phyloP scores from a whole-genome alignment of 2,797 vertebrate species.

The Lutjanus argentimaculatus region DNA sequence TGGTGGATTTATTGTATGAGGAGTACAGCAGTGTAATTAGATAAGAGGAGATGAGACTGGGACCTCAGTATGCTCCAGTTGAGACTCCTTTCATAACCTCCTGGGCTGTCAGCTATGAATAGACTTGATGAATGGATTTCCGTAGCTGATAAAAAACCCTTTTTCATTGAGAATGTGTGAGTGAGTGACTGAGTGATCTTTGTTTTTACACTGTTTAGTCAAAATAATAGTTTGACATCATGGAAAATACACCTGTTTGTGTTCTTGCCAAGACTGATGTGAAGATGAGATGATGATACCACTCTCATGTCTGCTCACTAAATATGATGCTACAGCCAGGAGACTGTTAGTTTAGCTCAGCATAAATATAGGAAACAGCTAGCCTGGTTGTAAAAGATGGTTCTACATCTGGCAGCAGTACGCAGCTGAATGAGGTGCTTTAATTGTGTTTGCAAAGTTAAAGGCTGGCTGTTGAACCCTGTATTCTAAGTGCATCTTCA shows the following conservation, averaged over 20 bases:
- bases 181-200: conserved; percentile 4
- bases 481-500: not conserved
- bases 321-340: not conserved
- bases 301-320: not conserved
- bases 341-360: not conserved
- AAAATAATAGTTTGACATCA: not conserved
- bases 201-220: not conserved
- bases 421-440: not conserved
- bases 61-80: conserved; percentile 19
- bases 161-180: not conserved
- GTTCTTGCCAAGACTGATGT: not conserved
- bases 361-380: not conserved
- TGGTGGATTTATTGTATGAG: conserved; percentile 43
- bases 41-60: conserved; percentile 57
- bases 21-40: conserved; percentile 58
- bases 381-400: not conserved
- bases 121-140: conserved; percentile 71
- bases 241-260: not conserved
- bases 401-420: not conserved
- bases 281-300: not conserved
- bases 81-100: conserved; percentile 57
- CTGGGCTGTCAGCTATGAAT: conserved; percentile 70
- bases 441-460: not conserved
- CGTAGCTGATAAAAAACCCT: conserved; percentile 44
- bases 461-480: not conserved